Percentiles rank a stretch among this genome's conserved stretches.
Evolutionary conservation across 2,888 invertebrate genomes (phyloP).

Genomic region (Hecatera dysodea): DNA sequence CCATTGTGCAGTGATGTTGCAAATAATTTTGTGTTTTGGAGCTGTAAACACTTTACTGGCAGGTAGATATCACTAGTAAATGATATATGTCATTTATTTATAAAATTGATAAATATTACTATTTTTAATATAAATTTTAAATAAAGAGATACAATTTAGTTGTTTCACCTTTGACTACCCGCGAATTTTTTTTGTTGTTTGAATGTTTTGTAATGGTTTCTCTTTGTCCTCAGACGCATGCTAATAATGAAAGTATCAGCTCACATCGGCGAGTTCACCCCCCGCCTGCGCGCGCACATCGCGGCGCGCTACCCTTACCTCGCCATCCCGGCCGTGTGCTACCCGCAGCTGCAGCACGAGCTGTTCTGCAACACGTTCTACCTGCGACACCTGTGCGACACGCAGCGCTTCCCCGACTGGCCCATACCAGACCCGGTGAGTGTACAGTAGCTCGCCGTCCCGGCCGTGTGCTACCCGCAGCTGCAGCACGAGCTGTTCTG

Average conservation of each 20-base stretch:
- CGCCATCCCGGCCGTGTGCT: conserved; percentile 97
- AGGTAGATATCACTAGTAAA: too few species aligned
- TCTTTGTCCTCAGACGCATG: conserved; percentile 92
- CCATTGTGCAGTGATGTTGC: too few species aligned
- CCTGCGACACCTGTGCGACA: conserved; percentile 98
- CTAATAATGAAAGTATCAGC: conserved; percentile 99
- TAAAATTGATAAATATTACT: too few species aligned
- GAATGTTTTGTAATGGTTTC: too few species aligned
- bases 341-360: conserved; percentile 98
- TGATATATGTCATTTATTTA: too few species aligned
- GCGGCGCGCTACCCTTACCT: conserved; percentile 98
- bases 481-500: conserved; percentile 87
- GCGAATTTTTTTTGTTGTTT: too few species aligned
- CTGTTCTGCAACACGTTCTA: conserved; percentile 99
- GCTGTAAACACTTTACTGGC: too few species aligned
- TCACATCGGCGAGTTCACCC: conserved; percentile 99
- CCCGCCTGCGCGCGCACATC: conserved; percentile 97
- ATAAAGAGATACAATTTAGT: too few species aligned
- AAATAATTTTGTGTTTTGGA: too few species aligned
- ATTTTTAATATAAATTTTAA: too few species aligned
- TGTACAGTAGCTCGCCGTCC: conserved; percentile 93
- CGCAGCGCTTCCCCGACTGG: conserved; percentile 98
- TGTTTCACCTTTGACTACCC: too few species aligned
- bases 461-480: conserved; percentile 94
- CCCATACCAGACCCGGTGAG: conserved; percentile 98